Conservation (phyloP, 1,140 invertebrate species). For the Drosophila simulans region DNA sequence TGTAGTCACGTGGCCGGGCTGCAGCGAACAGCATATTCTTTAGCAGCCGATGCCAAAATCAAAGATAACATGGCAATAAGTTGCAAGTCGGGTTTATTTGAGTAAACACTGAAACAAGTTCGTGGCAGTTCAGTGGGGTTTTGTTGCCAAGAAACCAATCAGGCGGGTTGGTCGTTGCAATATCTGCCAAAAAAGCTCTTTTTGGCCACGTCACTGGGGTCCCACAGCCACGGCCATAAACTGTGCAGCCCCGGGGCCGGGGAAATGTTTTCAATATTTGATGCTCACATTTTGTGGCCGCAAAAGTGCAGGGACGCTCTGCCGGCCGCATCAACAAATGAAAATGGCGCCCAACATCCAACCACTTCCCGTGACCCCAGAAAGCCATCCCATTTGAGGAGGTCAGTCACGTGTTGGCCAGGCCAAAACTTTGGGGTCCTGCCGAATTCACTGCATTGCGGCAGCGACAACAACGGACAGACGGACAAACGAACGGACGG, state of each 20-base stretch:
- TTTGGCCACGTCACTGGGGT: constrained; percentile 34
- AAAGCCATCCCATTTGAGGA: constrained; percentile 17
- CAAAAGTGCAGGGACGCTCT: constrained; percentile 62
- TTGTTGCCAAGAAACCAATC: constrained; percentile 73
- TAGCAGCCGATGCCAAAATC: constrained; percentile 41
- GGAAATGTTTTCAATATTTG: constrained; percentile 71
- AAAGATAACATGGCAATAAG: constrained; percentile 56
- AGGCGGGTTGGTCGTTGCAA: constrained; percentile 16
- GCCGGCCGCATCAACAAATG: constrained; percentile 67
- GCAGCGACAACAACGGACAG: constrained; percentile 33
- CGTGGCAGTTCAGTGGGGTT: constrained; percentile 24
- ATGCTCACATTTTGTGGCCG: constrained; percentile 72
- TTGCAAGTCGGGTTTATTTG: constrained; percentile 46
- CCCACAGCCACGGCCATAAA: constrained; percentile 19
- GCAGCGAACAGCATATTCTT: not conserved
- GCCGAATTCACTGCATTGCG: constrained; percentile 76
- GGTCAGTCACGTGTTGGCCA: constrained; percentile 67
- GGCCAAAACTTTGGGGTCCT: constrained; percentile 28
- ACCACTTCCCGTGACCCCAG: not conserved
- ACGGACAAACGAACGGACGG: constrained; percentile 3
- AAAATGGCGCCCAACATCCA: constrained; percentile 30
- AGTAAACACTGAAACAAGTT: constrained; percentile 45
- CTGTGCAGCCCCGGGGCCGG: constrained; percentile 5
- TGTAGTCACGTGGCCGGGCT: not conserved
- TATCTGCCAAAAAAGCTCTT: constrained; percentile 37